Base-by-base conservation (phyloP, 2,113 vertebrate species). In the Clupea harengus region DNA sequence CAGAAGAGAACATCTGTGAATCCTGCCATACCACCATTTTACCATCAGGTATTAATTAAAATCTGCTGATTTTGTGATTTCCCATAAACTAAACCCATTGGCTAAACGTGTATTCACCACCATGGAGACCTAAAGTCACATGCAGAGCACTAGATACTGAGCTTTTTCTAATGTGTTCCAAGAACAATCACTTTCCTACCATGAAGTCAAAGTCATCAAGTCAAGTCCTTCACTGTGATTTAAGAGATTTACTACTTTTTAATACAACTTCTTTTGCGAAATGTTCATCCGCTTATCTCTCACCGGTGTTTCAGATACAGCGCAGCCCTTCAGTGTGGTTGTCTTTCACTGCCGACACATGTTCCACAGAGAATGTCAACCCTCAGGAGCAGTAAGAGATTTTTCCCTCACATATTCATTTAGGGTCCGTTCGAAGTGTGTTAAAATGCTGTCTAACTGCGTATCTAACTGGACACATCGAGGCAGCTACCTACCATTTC, bases 311-410 rank as follows among this genome's bases (percentile, higher is more conserved):
- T 87, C 91, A 99, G 98, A 99, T 86, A 97, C 96, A 83, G 96
- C 97, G 11, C 97, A 97, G 89, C 89, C 95, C 67, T 99, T 97
- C 94, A 96, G 92, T 0, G 92, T 97, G 90, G 95, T 98, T 20
- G 96, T 98, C 87, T 99, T 99, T 91, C 96, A 99, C 92, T 99
- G 98, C 94, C 97, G 98, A 86, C 98, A 99, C 75, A 98, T 99
- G 98, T 99, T 99, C 92, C 98, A 99, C 90, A 99, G 97, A 88
- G 98, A 99, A 86, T 99, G 98, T 91, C 95, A 99, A 82, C 97
- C 97, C 0, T 95, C 96, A 45, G 96, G 95, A 94, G 92, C 94
- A 78, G 98, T 99, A 94, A 96, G 97, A 90, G 86, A 47, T 39
- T 18, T 50, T 46, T 18, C 8, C 44, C 18, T 45, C 28, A 44